Base-by-base conservation (phyloP, 2,797 vertebrate species). In the Phoxinus dragarum region DNA sequence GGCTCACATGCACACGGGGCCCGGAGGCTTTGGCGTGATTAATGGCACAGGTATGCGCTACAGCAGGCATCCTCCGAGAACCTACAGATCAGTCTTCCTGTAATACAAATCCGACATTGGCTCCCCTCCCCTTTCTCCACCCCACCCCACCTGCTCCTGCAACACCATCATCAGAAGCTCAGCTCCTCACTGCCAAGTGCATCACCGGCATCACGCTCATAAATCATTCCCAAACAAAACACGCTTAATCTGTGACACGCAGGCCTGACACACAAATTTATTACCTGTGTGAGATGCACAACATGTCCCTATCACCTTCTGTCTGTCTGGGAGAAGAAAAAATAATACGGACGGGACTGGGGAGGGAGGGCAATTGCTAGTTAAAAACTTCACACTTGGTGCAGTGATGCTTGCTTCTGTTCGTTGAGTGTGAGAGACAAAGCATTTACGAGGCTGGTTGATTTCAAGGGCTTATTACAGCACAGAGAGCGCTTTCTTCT, bases 211-310 rank as follows among this genome's bases (percentile, higher is more conserved):
- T 93, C 88, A 64, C 83, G 38, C 91, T 92, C 95, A 96, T 97
- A 97, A 97, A 97, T 97, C 96, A 97, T 95, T 84, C 82, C 91
- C 85, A 95, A 91, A 96, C 94, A 95, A 90, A 94, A 96, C 95
- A 93, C 94, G 95, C 95, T 93, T 95, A 96, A 98, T 96, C 96
- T 93, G 88, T 89, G 91, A 94, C 92, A 90, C 84, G 93, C 90
- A 91, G 84, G 88, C 91, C 92, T 88, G 93, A 94, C 95, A 94
- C 93, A 90, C 84, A 91, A 93, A 94, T 94, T 90, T 95, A 96
- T 96, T 96, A 93, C 91, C 80, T 91, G 93, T 94, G 95, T 92
- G 94, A 92, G 90, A 90, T 90, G 93, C 90, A 92, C 91, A 91
- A 84, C 91, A 91, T 82, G 90, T 92, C 93, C 90, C 91, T 80